Evolutionary conservation across 2,888 invertebrate genomes (phyloP).

Genomic region (Gymnosoma rotundatum): DNA sequence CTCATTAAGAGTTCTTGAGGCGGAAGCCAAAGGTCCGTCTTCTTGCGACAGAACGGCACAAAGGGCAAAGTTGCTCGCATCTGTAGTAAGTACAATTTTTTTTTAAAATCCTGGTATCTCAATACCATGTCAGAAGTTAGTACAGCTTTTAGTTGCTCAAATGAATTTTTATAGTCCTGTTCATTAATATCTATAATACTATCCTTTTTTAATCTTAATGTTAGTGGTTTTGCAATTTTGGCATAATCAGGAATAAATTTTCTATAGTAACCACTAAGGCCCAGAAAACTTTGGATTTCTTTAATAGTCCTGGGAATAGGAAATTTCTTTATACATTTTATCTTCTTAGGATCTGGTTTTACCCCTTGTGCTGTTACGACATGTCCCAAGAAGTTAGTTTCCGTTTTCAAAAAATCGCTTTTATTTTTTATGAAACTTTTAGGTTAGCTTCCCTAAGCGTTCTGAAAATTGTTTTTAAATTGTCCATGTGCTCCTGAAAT

Average conservation of each 20-base stretch:
- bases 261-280: constrained; percentile 65
- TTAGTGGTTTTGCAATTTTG: no score
- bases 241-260: no score
- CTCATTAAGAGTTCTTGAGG: neutral
- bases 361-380: neutral
- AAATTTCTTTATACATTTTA: constrained; percentile 1
- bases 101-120: no score
- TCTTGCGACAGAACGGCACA: constrained; percentile 1
- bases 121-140: neutral
- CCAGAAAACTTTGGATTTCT: constrained; percentile 67
- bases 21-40: neutral
- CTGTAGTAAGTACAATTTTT: no score
- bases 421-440: neutral
- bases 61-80: neutral
- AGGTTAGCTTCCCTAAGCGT: neutral
- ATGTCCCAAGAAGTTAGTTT: neutral
- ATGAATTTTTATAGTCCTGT: neutral
- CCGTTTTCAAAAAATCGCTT: neutral
- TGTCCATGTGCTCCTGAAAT: no score
- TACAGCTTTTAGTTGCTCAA: neutral
- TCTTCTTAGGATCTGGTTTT: neutral
- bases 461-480: no score
- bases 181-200: neutral
- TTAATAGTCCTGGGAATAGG: neutral
- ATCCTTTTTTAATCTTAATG: no score